phyloP scores from a whole-genome alignment of 2,113 vertebrate species.

The Fulica atra region DNA sequence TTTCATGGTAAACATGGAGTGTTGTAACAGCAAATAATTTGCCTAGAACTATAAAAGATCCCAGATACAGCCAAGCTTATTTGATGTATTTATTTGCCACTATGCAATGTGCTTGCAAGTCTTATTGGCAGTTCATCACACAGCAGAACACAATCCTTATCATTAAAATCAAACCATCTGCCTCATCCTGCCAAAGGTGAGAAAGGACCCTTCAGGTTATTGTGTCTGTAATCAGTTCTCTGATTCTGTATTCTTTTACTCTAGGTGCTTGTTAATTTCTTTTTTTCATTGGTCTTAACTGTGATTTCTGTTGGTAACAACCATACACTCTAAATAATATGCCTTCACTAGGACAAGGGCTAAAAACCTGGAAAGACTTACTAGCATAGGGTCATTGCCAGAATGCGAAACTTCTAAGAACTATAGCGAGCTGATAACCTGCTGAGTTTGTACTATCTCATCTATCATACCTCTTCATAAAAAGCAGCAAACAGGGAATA shows the following conservation, averaged over 20 bases:
- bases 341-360: background rate
- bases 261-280: background rate
- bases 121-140: background rate
- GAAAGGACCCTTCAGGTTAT: background rate
- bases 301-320: background rate
- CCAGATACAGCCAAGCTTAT: background rate
- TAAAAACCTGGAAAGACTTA: background rate
- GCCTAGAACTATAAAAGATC: background rate
- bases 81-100: background rate
- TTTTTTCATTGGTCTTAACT: background rate
- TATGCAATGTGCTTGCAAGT: background rate
- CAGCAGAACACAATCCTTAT: fast-evolving
- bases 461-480: background rate
- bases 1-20: background rate
- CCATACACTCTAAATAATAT: background rate
- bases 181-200: background rate
- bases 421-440: background rate
- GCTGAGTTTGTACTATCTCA: background rate
- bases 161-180: background rate
- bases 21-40: background rate
- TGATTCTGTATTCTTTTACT: background rate
- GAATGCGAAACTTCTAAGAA: background rate
- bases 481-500: background rate
- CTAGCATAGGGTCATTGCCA: background rate
- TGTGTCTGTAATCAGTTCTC: background rate